These are phyloP conservation scores for Arenaria interpres DNA, from an alignment of 2,113 vertebrate genomes.

Conservation along the genomic window DNA sequence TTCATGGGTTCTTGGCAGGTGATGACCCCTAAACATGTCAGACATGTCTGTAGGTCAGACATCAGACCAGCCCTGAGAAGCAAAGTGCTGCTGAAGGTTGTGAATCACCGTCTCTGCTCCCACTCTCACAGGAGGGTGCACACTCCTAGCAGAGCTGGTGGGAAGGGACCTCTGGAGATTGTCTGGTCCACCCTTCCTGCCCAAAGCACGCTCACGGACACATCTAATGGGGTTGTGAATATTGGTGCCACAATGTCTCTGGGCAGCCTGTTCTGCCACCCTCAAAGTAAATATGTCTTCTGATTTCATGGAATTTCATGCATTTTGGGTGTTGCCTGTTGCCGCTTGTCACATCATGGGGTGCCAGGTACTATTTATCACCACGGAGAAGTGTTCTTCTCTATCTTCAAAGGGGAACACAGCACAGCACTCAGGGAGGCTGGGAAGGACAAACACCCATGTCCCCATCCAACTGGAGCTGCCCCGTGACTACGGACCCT, in stretches of 20 bases:
- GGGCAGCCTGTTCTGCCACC: background rate
- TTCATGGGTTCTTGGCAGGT: background rate
- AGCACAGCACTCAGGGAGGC: background rate
- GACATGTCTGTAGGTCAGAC: background rate
- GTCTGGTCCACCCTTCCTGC: background rate
- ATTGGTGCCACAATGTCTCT: background rate
- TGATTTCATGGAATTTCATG: background rate
- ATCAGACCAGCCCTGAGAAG: background rate
- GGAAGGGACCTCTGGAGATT: background rate
- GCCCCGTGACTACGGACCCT: background rate
- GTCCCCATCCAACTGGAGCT: background rate
- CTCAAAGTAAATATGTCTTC: background rate
- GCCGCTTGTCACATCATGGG: background rate
- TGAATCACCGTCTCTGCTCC: background rate
- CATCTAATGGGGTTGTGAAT: background rate
- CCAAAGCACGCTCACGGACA: background rate
- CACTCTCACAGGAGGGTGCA: background rate
- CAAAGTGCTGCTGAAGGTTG: background rate
- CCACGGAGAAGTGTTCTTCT: background rate
- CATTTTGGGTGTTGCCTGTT: background rate
- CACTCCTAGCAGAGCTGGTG: background rate
- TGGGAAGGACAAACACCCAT: background rate
- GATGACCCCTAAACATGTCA: background rate
- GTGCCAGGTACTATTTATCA: background rate
- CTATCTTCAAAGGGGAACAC: background rate